Conservation (phyloP, 2,113 vertebrate genomes). For the Entelurus aequoreus region DNA sequence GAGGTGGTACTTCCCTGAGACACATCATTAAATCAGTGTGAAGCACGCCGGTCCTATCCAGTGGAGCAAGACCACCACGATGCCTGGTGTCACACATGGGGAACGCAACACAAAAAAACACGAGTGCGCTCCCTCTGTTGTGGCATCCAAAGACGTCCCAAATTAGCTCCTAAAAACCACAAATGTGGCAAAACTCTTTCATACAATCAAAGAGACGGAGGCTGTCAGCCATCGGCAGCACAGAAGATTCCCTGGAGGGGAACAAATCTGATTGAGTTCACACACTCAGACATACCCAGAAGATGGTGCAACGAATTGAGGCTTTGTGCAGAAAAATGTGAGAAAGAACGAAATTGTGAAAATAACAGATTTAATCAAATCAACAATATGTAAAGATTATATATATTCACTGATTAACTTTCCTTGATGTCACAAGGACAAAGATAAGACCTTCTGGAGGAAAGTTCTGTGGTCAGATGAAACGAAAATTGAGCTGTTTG, state of each 20-base stretch:
- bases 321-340: conserved; percentile 1
- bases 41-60: conserved; percentile 24
- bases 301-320: background rate
- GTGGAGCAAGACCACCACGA: conserved; percentile 10
- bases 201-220: conserved; percentile 35
- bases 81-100: conserved; percentile 1
- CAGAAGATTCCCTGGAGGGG: conserved; percentile 34
- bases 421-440: no score
- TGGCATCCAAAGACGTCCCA: conserved; percentile 20
- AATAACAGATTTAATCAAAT: no score
- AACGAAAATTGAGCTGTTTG: no score
- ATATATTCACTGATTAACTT: background rate
- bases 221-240: conserved; percentile 27
- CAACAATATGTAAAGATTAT: no score
- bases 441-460: no score
- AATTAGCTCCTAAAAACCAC: conserved; percentile 29
- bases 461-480: no score
- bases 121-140: conserved; percentile 3
- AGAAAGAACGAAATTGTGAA: background rate
- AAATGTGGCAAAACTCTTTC: conserved; percentile 26
- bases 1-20: conserved; percentile 37
- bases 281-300: conserved; percentile 18
- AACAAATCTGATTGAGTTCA: conserved; percentile 32
- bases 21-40: conserved; percentile 50
- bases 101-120: conserved; percentile 15